phyloP scores from a whole-genome alignment of 2,888 invertebrate species.

The Saturnia pavonia region DNA sequence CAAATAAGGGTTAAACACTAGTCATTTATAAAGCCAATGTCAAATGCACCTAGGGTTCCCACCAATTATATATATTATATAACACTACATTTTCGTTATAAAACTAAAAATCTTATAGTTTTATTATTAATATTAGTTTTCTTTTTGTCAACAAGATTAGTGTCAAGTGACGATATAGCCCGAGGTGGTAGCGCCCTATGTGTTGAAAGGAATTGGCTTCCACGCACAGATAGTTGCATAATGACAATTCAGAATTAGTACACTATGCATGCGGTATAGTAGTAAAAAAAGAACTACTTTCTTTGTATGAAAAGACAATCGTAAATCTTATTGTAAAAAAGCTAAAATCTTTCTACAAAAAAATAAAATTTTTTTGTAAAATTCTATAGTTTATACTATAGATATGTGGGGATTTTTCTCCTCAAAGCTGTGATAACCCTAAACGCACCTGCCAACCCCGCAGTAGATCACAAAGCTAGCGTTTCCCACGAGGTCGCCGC shows the following conservation, averaged over 20 bases:
- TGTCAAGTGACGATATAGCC: too few species aligned
- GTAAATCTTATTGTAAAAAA: too few species aligned
- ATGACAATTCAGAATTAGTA: neutral
- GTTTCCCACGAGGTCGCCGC: constrained; percentile 51
- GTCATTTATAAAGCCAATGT: constrained; percentile 26
- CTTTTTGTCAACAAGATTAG: too few species aligned
- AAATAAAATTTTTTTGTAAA: too few species aligned
- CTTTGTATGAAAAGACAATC: neutral
- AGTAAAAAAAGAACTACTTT: neutral
- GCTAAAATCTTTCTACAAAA: too few species aligned
- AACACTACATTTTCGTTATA: neutral
- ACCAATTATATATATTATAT: neutral
- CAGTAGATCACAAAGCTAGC: constrained; percentile 22
- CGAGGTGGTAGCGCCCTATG: too few species aligned
- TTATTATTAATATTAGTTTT: too few species aligned
- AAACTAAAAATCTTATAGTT: too few species aligned
- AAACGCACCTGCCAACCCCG: constrained; percentile 51
- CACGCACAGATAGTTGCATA: neutral
- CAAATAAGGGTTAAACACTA: constrained; percentile 23
- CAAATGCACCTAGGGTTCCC: neutral
- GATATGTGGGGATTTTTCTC: too few species aligned
- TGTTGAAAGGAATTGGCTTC: too few species aligned
- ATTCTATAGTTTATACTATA: neutral
- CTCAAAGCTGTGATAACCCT: neutral
- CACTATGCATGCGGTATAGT: neutral